These are phyloP conservation scores for Drosophila ercepeae DNA, from an alignment of 1,140 invertebrate genomes.

Conservation along the genomic window DNA sequence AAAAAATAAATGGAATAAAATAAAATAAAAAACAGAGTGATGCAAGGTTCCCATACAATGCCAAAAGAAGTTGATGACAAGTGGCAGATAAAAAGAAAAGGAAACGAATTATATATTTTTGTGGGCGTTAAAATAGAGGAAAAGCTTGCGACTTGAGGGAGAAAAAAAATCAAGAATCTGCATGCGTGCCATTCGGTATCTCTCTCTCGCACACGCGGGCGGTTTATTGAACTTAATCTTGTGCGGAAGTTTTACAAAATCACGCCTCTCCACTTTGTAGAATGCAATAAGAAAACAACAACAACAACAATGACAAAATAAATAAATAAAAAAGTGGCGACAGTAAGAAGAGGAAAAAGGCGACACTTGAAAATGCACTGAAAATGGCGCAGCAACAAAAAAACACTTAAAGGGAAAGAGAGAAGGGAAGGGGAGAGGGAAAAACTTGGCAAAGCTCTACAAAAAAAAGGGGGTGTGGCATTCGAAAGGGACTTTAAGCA, in stretches of 20 bases:
- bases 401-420: background rate
- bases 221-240: conserved; percentile 72
- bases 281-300: conserved; percentile 14
- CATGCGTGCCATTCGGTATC: conserved; percentile 2
- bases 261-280: conserved; percentile 45
- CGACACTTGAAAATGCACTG: conserved; percentile 28
- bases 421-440: background rate
- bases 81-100: background rate
- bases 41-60: conserved; percentile 19
- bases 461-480: conserved; percentile 23
- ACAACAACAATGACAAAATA: conserved; percentile 1
- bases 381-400: conserved; percentile 55
- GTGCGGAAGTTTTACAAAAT: conserved; percentile 60
- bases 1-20: background rate
- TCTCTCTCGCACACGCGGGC: conserved; percentile 13
- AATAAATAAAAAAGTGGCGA: conserved; percentile 24
- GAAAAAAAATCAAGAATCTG: background rate
- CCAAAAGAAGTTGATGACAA: conserved; percentile 28
- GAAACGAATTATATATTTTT: background rate
- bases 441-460: conserved; percentile 25
- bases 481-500: conserved; percentile 32
- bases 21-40: background rate
- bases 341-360: conserved; percentile 1
- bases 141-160: background rate
- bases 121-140: background rate